These are phyloP conservation scores for Chalcosyrphus nemorum DNA, from an alignment of 2,888 invertebrate genomes.

Conservation along the genomic window DNA sequence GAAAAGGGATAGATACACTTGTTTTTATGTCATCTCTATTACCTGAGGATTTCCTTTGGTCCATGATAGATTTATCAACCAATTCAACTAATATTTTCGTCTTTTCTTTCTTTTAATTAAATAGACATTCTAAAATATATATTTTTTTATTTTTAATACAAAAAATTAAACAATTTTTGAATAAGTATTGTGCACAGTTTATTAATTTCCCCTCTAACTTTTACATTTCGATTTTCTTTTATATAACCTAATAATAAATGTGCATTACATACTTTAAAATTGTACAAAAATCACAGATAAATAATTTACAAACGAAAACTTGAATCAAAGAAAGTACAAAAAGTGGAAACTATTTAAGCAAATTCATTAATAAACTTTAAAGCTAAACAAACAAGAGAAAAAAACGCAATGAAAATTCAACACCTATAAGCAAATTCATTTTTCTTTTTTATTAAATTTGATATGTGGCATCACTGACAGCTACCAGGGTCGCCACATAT, in stretches of 20 bases:
- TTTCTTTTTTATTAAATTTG: no score
- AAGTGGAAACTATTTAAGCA: not conserved
- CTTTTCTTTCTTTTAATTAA: no score
- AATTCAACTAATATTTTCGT: no score
- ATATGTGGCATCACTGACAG: not conserved
- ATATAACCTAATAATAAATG: not conserved
- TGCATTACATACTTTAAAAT: slow-evolving; percentile 36
- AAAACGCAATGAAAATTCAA: not conserved
- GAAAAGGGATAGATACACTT: no score
- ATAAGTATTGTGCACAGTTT: slow-evolving; percentile 4
- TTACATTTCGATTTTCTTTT: no score
- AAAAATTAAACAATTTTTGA: not conserved
- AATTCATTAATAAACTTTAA: slow-evolving; percentile 14
- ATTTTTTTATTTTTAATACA: not conserved
- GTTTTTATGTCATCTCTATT: no score
- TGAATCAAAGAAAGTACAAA: slow-evolving; percentile 22
- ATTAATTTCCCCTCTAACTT: no score
- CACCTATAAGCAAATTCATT: no score
- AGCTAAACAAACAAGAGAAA: not conserved
- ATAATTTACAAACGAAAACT: slow-evolving; percentile 58
- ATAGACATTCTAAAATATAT: no score
- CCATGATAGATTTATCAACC: no score
- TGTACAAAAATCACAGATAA: slow-evolving; percentile 70
- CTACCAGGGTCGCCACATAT: slow-evolving; percentile 85
- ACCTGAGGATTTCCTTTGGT: no score